A percentile compares a stretch with the other conserved stretches of the same genome.
These are phyloP conservation scores for Parelbella ahira DNA, from an alignment of 2,888 invertebrate species.

Conservation along the genomic window DNA sequence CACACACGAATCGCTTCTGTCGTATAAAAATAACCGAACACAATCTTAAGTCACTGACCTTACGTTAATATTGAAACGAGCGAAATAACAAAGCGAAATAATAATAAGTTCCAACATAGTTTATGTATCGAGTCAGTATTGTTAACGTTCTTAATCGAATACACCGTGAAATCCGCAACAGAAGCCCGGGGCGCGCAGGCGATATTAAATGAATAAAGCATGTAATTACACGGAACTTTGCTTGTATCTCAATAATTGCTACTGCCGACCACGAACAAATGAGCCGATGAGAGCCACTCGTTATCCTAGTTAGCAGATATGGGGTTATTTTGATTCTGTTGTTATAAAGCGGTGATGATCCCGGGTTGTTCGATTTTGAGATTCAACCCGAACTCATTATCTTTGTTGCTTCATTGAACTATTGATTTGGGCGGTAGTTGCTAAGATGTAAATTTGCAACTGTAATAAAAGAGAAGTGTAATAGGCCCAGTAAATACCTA, in stretches of 20 bases:
- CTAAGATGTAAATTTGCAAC: no score
- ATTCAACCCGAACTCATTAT: no score
- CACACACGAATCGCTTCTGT: no score
- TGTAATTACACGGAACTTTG: constrained; percentile 19
- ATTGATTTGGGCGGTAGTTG: no score
- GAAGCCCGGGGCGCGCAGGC: constrained; percentile 2
- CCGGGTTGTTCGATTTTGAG: no score
- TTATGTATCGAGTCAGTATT: constrained; percentile 22
- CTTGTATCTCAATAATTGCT: constrained; percentile 25
- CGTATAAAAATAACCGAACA: no score
- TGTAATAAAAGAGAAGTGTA: no score
- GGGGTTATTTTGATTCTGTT: constrained; percentile 6
- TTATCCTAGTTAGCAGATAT: constrained; percentile 22
- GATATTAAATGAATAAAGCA: constrained; percentile 23
- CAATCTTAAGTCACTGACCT: no score
- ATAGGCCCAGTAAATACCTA: no score
- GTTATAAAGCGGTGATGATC: not conserved
- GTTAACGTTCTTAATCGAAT: constrained; percentile 20
- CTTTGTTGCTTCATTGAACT: no score
- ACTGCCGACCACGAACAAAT: constrained; percentile 22
- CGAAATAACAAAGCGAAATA: constrained; percentile 15
- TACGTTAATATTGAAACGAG: no score
- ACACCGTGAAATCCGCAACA: constrained; percentile 1
- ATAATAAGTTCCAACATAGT: constrained; percentile 13
- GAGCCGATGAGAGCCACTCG: constrained; percentile 13